Percentiles rank a stretch among this genome's conserved stretches.
Evolutionary conservation across 2,113 vertebrate genomes (phyloP).

Genomic region (Uria lomvia): DNA sequence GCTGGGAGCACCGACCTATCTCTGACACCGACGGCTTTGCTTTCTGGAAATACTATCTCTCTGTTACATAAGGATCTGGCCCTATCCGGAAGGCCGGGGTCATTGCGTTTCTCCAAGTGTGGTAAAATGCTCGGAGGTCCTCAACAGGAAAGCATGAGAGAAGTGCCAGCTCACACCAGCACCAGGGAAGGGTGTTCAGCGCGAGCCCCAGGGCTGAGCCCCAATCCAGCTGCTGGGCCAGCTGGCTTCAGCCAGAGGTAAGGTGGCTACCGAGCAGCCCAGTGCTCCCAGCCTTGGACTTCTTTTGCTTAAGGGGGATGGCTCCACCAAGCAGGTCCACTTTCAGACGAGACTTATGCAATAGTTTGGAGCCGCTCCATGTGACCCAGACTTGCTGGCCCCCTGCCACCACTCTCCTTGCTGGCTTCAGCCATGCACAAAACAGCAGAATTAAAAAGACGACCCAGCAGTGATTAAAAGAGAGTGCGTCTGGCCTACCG

Average conservation of each 20-base stretch:
- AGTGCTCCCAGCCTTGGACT: neutral
- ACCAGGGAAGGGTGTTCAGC: neutral
- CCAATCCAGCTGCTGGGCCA: neutral
- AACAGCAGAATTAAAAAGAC: neutral
- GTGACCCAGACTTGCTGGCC: conserved; percentile 70
- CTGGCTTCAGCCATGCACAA: conserved; percentile 25
- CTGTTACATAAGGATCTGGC: conserved; percentile 50
- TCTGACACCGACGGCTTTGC: neutral
- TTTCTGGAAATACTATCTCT: conserved; percentile 46
- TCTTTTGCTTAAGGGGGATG: neutral
- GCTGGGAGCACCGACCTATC: neutral
- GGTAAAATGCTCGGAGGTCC: conserved; percentile 36
- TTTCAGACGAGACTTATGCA: conserved; percentile 64
- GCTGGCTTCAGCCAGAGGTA: neutral
- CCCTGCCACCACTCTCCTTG: conserved; percentile 37
- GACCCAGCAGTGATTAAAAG: neutral
- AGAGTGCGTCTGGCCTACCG: neutral
- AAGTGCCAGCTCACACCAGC: neutral
- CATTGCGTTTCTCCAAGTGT: neutral
- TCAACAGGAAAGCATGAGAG: neutral
- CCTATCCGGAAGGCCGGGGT: conserved; percentile 41
- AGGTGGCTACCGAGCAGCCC: neutral
- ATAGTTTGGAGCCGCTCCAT: conserved; percentile 58
- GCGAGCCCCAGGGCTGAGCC: neutral
- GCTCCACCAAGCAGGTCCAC: conserved; percentile 41